Percentiles rank a stretch among this genome's conserved stretches.
Evolutionary conservation across 2,888 invertebrate genomes (phyloP).

Genomic region (Pteria penguin): DNA sequence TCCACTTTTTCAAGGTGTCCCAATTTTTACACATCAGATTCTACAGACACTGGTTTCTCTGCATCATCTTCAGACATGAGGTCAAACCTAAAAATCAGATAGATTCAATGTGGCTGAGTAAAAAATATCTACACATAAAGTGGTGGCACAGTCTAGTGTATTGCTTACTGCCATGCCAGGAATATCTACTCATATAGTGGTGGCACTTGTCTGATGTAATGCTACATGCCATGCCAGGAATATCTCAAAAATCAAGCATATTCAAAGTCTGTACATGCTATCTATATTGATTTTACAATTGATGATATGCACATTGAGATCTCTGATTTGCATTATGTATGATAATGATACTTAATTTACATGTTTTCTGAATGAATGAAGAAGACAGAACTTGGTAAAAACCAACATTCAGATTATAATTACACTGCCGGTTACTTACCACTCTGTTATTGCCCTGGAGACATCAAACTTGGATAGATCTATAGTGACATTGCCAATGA

Average conservation of each 20-base stretch:
- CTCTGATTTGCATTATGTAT: no score
- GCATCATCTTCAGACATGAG: conserved; percentile 56
- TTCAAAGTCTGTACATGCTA: no score
- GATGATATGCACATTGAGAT: no score
- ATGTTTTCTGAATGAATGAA: background rate
- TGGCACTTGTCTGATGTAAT: background rate
- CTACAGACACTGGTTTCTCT: conserved; percentile 42
- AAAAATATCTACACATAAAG: background rate
- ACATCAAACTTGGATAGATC: conserved; percentile 86
- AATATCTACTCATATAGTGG: background rate
- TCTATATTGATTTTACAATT: no score
- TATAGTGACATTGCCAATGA: conserved; percentile 84
- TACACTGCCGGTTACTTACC: conserved; percentile 84
- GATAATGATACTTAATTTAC: background rate
- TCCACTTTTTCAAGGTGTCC: no score
- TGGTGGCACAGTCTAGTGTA: background rate
- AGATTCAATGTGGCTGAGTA: no score
- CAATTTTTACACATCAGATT: conserved; percentile 17
- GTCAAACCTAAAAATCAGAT: conserved; percentile 62
- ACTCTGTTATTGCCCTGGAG: conserved; percentile 86
- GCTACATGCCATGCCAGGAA: background rate
- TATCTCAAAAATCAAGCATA: no score
- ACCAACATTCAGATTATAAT: no score
- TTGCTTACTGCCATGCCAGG: background rate
- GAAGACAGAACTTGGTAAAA: background rate